phyloP scores from a whole-genome alignment of 2,888 invertebrate genomes.

The Lepidochrysops patricia region DNA sequence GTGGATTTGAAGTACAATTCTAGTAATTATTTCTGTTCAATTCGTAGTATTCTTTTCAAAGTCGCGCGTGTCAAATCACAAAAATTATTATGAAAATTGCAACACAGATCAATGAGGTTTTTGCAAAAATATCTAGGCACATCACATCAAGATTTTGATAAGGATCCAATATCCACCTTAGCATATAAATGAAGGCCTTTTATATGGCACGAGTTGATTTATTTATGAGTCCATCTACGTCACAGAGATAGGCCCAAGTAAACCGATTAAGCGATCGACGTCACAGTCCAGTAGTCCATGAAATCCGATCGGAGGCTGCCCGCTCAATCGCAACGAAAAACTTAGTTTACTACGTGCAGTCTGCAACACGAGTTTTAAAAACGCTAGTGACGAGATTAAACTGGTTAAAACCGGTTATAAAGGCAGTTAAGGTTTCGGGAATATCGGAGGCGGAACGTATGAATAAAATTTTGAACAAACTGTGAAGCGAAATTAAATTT shows the following conservation, averaged over 20 bases:
- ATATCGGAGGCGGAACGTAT: neutral
- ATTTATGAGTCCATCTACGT: slow-evolving; percentile 5
- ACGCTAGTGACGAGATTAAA: neutral
- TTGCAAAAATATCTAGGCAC: neutral
- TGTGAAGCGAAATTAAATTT: too few species aligned
- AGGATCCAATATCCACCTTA: neutral
- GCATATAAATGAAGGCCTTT: neutral
- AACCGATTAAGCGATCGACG: slow-evolving; percentile 20
- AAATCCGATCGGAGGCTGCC: slow-evolving; percentile 16
- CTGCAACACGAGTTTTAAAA: neutral
- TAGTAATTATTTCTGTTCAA: too few species aligned
- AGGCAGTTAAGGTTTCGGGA: too few species aligned
- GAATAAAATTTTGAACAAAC: too few species aligned
- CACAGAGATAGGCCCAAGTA: neutral
- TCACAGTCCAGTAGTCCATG: slow-evolving; percentile 16
- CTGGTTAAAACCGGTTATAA: neutral
- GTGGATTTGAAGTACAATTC: too few species aligned
- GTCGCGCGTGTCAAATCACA: too few species aligned
- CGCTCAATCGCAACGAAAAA: slow-evolving; percentile 10
- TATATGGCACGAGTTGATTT: neutral
- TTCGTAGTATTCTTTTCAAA: too few species aligned
- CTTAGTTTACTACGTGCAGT: slow-evolving; percentile 13
- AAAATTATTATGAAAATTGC: too few species aligned
- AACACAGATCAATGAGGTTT: neutral
- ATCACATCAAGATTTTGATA: neutral